phyloP scores from a whole-genome alignment of 2,113 vertebrate species.

The Anoplopoma fimbria region DNA sequence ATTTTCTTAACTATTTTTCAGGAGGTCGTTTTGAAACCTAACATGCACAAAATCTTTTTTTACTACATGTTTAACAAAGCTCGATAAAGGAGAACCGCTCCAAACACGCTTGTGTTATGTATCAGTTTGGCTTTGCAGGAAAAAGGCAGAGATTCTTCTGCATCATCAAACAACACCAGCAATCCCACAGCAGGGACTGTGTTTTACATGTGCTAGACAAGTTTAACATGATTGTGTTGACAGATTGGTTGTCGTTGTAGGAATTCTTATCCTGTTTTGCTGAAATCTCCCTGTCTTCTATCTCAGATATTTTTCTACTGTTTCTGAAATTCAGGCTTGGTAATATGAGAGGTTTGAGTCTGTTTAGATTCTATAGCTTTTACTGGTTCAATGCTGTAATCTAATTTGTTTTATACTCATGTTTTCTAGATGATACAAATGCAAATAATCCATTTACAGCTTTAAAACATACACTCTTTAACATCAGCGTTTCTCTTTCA shows the following conservation, averaged over 20 bases:
- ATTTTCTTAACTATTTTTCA: neutral
- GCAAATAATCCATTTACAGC: no score
- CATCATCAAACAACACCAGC: neutral
- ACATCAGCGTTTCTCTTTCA: slow-evolving; percentile 36
- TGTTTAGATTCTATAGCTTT: neutral
- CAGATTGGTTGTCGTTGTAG: neutral
- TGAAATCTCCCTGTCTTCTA: neutral
- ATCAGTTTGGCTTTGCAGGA: neutral
- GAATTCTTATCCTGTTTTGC: neutral
- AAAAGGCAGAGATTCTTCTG: neutral
- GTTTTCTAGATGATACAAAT: no score
- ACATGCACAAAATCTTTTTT: no score
- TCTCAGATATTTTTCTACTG: neutral
- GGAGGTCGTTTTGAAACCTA: neutral
- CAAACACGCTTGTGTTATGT: neutral
- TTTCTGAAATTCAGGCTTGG: neutral
- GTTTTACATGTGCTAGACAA: neutral
- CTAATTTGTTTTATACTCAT: slow-evolving; percentile 13
- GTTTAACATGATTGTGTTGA: neutral
- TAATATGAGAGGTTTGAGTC: neutral
- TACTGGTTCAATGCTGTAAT: neutral
- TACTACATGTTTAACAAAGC: neutral
- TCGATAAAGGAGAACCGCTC: neutral
- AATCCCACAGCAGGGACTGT: neutral
- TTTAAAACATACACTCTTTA: neutral